Evolutionary conservation across 1,140 invertebrate species (phyloP).

Genomic region (Pectinophora gossypiella): DNA sequence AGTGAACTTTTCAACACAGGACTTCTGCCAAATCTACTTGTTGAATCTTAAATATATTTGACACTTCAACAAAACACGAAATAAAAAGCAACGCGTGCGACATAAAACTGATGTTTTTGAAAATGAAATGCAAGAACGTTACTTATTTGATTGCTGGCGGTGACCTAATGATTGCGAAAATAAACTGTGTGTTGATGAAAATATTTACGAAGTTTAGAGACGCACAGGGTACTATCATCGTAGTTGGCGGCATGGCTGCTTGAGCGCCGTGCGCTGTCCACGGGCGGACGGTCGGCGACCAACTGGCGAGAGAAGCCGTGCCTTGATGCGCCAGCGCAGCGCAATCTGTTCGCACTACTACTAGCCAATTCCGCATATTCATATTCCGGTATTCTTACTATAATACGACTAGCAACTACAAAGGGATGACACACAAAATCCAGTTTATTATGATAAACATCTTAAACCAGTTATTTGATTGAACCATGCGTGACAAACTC

Average conservation of each 20-base stretch:
- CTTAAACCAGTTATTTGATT: not conserved
- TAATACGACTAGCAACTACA: conserved; percentile 27
- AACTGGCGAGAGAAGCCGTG: too few species aligned
- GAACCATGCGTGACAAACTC: not conserved
- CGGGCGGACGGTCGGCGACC: conserved; percentile 56
- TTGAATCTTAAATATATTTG: not conserved
- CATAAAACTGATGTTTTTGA: not conserved
- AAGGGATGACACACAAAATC: conserved; percentile 34
- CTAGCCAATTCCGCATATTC: conserved; percentile 69
- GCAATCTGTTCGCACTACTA: conserved; percentile 36
- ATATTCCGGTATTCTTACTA: conserved; percentile 63
- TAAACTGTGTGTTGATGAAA: conserved; percentile 7
- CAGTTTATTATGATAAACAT: not conserved
- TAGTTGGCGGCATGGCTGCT: conserved; percentile 66
- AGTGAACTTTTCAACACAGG: conserved; percentile 10
- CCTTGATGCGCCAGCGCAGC: conserved; percentile 20
- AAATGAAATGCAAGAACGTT: too few species aligned
- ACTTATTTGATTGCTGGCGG: not conserved
- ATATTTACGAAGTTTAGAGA: conserved; percentile 40
- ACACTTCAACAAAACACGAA: not conserved
- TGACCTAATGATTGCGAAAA: not conserved
- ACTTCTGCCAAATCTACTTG: conserved; percentile 19
- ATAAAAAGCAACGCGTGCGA: not conserved
- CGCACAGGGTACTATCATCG: conserved; percentile 70
- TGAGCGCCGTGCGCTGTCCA: conserved; percentile 44